These are phyloP conservation scores for Leucoma salicis DNA, from an alignment of 2,888 invertebrate species.

Conservation along the genomic window DNA sequence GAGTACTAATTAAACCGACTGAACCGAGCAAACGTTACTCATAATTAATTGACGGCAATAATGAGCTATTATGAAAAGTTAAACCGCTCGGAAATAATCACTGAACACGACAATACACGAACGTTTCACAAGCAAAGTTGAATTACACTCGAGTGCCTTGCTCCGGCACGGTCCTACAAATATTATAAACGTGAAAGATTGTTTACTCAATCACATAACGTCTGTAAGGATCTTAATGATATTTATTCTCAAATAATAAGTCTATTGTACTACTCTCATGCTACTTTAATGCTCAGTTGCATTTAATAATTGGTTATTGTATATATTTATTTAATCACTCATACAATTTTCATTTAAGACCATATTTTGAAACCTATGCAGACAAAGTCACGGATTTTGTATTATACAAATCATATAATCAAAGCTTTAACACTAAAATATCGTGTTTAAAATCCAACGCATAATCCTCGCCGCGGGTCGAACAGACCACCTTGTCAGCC, in stretches of 20 bases:
- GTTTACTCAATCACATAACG: too few species aligned
- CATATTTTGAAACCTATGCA: too few species aligned
- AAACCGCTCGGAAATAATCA: conserved; percentile 48
- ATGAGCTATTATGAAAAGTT: conserved; percentile 53
- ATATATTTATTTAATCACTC: too few species aligned
- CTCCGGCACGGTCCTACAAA: background rate
- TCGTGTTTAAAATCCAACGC: conserved; percentile 58
- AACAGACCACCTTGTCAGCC: conserved; percentile 72
- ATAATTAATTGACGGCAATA: conserved; percentile 56
- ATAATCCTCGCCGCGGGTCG: conserved; percentile 41
- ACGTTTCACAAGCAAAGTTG: conserved; percentile 4
- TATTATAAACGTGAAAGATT: too few species aligned
- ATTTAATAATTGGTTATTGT: too few species aligned
- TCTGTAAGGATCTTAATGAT: too few species aligned
- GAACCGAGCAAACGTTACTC: conserved; percentile 38
- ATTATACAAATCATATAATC: conserved; percentile 45
- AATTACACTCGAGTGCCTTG: conserved; percentile 12
- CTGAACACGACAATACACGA: conserved; percentile 29
- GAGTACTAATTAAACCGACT: conserved; percentile 51
- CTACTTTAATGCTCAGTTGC: too few species aligned
- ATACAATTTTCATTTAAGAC: too few species aligned
- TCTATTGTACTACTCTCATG: too few species aligned
- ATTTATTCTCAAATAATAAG: too few species aligned
- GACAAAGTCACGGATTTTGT: too few species aligned
- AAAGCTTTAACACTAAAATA: conserved; percentile 74